Evolutionary conservation across 2,113 vertebrate species (phyloP).

Genomic region (Taxidea taxus): DNA sequence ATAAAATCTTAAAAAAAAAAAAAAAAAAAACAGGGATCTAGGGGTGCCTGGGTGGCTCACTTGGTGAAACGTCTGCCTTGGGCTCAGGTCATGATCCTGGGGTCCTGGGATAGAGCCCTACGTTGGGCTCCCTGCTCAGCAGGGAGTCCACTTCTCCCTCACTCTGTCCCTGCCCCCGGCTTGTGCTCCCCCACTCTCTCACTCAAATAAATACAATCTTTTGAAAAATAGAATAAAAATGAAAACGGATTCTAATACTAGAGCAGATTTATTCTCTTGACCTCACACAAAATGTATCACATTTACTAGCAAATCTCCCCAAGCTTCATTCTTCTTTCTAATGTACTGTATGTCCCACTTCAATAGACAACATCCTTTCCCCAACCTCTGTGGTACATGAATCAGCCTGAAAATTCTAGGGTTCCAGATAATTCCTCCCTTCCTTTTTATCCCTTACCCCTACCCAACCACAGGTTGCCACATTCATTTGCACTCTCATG

Average conservation of each 20-base stretch:
- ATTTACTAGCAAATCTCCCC: background rate
- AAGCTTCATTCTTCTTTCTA: background rate
- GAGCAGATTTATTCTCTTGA: background rate
- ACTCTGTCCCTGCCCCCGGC: background rate
- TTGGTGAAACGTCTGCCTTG: background rate
- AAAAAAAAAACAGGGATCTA: background rate
- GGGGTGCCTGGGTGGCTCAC: background rate
- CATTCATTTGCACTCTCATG: background rate
- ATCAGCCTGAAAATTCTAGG: background rate
- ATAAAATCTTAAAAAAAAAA: too few species aligned
- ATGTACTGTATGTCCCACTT: accelerated
- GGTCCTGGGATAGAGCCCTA: background rate
- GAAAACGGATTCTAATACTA: background rate
- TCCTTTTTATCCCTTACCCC: background rate
- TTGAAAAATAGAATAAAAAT: background rate
- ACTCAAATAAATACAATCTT: background rate
- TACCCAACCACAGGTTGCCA: background rate
- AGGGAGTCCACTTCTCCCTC: background rate
- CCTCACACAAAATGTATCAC: background rate
- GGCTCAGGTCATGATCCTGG: background rate
- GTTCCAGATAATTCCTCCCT: background rate
- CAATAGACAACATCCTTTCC: background rate
- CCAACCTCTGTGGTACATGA: too few species aligned
- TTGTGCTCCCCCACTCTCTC: background rate
- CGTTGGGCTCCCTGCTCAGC: accelerated